Percentiles rank a stretch among this genome's conserved stretches.
phyloP scores from a whole-genome alignment of 1,140 invertebrate genomes.

The Hycleus cichorii region DNA sequence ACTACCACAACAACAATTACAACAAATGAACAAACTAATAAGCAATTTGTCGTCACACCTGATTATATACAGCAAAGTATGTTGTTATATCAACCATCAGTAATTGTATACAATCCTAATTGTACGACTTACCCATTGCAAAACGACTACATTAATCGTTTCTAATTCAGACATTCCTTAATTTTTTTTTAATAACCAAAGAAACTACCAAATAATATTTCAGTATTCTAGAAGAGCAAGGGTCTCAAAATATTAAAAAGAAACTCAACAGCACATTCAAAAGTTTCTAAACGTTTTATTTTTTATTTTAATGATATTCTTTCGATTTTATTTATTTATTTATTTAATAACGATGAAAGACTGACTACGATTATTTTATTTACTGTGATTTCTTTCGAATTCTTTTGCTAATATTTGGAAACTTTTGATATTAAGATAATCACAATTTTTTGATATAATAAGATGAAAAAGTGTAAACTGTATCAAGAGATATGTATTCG shows the following conservation, averaged over 20 bases:
- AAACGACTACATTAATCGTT: conserved; percentile 35
- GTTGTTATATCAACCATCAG: conserved; percentile 43
- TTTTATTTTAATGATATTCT: conserved; percentile 26
- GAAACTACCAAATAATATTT: conserved; percentile 5
- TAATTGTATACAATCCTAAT: conserved; percentile 41
- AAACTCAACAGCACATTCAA: conserved; percentile 6
- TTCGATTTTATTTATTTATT: conserved; percentile 13
- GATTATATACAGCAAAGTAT: conserved; percentile 86
- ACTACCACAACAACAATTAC: conserved; percentile 16
- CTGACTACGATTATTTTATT: background rate
- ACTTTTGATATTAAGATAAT: conserved; percentile 17
- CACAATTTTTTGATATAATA: background rate
- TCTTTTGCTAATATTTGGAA: conserved; percentile 15
- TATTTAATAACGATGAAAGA: background rate
- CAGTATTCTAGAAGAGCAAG: conserved; percentile 23
- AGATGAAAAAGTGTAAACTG: conserved; percentile 18
- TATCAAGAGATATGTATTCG: conserved; percentile 26
- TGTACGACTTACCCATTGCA: conserved; percentile 39
- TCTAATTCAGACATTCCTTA: conserved; percentile 13
- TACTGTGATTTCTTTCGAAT: conserved; percentile 1
- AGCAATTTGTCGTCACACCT: conserved; percentile 77
- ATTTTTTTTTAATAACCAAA: background rate
- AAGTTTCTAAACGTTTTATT: conserved; percentile 24
- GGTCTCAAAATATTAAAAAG: conserved; percentile 8
- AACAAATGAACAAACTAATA: conserved; percentile 41